Evolutionary conservation across 2,113 vertebrate species (phyloP).

Genomic region (Malaclemys terrapin): DNA sequence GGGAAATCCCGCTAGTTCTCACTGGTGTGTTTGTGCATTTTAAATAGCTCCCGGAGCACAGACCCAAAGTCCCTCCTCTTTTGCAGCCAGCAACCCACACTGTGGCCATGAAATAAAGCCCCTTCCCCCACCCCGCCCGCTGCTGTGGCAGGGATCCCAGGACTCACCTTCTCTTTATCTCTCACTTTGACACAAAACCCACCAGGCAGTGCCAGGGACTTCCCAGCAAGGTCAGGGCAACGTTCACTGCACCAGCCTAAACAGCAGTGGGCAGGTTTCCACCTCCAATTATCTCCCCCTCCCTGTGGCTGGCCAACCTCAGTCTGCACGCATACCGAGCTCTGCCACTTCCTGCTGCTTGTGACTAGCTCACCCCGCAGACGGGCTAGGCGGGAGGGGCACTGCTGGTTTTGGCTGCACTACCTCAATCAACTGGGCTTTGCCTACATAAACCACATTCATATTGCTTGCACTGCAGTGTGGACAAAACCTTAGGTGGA

Average conservation of each 20-base stretch:
- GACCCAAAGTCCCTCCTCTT: not conserved
- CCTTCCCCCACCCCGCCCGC: not conserved
- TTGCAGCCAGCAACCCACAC: not conserved
- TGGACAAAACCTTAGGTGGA: not conserved
- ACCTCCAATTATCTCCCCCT: not conserved
- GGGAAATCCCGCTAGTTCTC: not conserved
- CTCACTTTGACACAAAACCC: not conserved
- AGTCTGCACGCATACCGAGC: not conserved
- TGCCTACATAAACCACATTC: not conserved
- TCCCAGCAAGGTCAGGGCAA: not conserved
- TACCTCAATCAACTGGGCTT: not conserved
- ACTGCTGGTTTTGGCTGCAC: not conserved
- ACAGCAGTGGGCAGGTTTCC: not conserved
- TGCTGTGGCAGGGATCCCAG: not conserved
- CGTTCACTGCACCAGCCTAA: not conserved
- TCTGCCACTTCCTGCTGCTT: not conserved
- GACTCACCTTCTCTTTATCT: not conserved
- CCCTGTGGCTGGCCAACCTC: not conserved
- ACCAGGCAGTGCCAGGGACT: not conserved
- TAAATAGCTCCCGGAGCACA: not conserved
- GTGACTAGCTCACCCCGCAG: accelerated
- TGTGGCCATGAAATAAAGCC: not conserved
- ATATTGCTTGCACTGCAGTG: not conserved
- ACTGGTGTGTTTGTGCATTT: not conserved
- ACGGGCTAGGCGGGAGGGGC: not conserved